Conservation (phyloP, 2,888 invertebrate genomes). For the Tetragonisca angustula region DNA sequence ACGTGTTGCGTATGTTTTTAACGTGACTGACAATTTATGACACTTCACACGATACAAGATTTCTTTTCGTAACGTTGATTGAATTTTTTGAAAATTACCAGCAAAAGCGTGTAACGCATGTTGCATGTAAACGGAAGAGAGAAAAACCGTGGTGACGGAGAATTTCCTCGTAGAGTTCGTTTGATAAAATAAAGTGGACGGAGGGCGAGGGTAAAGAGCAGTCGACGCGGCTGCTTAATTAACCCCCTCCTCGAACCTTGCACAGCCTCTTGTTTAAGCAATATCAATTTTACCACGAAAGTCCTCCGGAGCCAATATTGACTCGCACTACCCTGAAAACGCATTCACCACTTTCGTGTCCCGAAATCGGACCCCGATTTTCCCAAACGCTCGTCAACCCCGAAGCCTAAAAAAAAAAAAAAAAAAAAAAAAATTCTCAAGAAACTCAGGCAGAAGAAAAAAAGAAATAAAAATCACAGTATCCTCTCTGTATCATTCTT, state of each 20-base stretch:
- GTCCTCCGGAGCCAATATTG: slow-evolving; percentile 51
- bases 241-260: slow-evolving; percentile 48
- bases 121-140: neutral
- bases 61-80: too few species aligned
- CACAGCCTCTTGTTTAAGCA: slow-evolving; percentile 50
- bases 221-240: slow-evolving; percentile 57
- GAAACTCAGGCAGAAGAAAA: neutral
- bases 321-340: neutral
- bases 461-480: neutral
- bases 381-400: neutral
- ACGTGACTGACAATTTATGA: too few species aligned
- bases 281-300: slow-evolving; percentile 70
- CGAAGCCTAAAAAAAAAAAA: neutral
- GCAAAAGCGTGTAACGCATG: neutral
- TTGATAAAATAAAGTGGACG: slow-evolving; percentile 53
- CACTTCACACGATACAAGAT: too few species aligned
- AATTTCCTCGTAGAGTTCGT: slow-evolving; percentile 30
- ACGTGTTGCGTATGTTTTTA: too few species aligned
- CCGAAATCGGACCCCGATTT: slow-evolving; percentile 38
- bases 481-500: neutral
- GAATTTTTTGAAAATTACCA: neutral
- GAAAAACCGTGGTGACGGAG: neutral
- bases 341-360: neutral
- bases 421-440: neutral
- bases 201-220: slow-evolving; percentile 20